Evolutionary conservation across 2,888 invertebrate genomes (phyloP), one percentile per base, ranked within the genome.

Genomic region (Hesperia comma): DNA sequence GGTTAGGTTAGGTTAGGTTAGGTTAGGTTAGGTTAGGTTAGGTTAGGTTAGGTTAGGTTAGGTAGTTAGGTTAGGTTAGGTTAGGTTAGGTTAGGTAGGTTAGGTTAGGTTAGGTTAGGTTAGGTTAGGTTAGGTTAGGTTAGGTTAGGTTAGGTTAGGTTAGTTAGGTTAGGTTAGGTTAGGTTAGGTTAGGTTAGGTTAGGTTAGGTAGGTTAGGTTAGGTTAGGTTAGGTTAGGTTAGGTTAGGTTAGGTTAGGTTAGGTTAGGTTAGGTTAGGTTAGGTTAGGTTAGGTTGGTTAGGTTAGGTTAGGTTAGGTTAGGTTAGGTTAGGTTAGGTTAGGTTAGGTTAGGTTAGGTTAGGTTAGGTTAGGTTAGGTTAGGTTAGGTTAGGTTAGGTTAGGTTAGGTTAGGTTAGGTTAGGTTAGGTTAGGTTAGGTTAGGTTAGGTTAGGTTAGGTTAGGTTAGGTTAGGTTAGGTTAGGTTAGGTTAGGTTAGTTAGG

Each of bases 21-120:
- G 70, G 67, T 69, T 64, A 64, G 70, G 69, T 69, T 69, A 64
- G 70, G 70, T 69, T 69, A 67, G 70, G 70, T 69, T 68, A 68
- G 70, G 70, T 69, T 75, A 73, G 73, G 73, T 71, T 75, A 73
- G 74, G 76, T 71, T 76, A 74, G 71, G 74, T 71, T 75, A 73
- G 73, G n/a, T n/a, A n/a, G n/a, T n/a, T n/a, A n/a, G n/a, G n/a
- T n/a, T n/a, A n/a, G n/a, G n/a, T n/a, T n/a, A n/a, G n/a, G n/a
- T n/a, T n/a, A n/a, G n/a, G n/a, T n/a, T n/a, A n/a, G n/a, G n/a
- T n/a, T n/a, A n/a, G n/a, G n/a, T n/a, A n/a, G n/a, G n/a, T n/a
- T n/a, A n/a, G n/a, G n/a, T n/a, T n/a, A n/a, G n/a, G n/a, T n/a
- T n/a, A n/a, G n/a, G n/a, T n/a, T n/a, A n/a, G n/a, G n/a, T n/a